These are phyloP conservation scores for Pentalonia nigronervosa DNA, from an alignment of 1,140 invertebrate species.

Conservation along the genomic window DNA sequence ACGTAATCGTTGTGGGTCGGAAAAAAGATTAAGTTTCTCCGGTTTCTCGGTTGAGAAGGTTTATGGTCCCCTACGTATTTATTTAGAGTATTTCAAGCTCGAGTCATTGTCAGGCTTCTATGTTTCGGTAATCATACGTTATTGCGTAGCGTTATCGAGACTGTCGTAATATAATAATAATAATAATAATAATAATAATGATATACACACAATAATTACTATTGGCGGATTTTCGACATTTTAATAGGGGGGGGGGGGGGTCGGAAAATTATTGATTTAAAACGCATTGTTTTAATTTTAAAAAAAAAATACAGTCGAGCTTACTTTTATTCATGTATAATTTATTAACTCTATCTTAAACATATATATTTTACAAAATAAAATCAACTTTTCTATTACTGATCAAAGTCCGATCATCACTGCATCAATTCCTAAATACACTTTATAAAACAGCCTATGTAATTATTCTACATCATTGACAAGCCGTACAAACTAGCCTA, in stretches of 20 bases:
- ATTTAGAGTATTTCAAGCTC: neutral
- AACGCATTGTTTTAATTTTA: neutral
- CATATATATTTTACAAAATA: too few species aligned
- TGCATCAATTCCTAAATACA: too few species aligned
- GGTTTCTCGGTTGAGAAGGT: neutral
- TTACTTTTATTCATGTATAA: neutral
- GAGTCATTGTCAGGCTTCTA: neutral
- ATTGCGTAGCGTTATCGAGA: neutral
- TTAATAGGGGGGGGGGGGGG: too few species aligned
- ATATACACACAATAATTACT: neutral
- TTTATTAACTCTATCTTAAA: neutral
- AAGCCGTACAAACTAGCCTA: too few species aligned
- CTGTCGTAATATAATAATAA: neutral
- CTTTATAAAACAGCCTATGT: too few species aligned
- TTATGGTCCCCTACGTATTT: neutral
- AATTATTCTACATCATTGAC: too few species aligned
- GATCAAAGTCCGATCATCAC: too few species aligned
- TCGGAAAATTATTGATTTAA: neutral
- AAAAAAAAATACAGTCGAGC: neutral
- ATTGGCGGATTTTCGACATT: neutral
- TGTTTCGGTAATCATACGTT: neutral
- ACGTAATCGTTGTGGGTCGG: neutral
- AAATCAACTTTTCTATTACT: too few species aligned
- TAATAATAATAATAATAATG: neutral
- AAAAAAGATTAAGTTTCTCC: neutral